Conservation (phyloP, 1,140 invertebrate species). For the Parapsyche elsis region DNA sequence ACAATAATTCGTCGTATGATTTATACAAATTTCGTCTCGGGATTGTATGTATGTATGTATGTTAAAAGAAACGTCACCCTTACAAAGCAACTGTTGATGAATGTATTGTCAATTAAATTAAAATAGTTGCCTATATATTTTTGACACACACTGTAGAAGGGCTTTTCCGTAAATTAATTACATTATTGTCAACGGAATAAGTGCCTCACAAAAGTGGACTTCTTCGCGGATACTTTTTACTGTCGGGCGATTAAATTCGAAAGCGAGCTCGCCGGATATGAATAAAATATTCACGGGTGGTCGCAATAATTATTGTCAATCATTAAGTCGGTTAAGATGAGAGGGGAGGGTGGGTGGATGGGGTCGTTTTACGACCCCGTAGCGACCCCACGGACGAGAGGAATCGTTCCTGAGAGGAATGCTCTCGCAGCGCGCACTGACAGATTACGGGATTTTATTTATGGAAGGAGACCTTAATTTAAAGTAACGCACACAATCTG, state of each 20-base stretch:
- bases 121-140: no score
- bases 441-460: constrained; percentile 54
- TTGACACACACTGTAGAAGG: no score
- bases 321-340: constrained; percentile 34
- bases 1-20: no score
- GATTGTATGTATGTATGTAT: no score
- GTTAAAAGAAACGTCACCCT: no score
- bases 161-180: no score
- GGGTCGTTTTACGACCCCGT: constrained; percentile 13
- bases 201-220: background rate
- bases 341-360: background rate
- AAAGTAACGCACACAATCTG: constrained; percentile 38
- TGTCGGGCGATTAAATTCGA: constrained; percentile 4
- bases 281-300: constrained; percentile 39
- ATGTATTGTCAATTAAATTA: no score
- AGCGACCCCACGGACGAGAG: background rate
- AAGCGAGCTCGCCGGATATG: background rate
- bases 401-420: constrained; percentile 27
- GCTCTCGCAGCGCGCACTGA: constrained; percentile 31
- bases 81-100: no score
- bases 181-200: background rate
- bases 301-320: constrained; percentile 47
- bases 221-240: background rate
- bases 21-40: no score
- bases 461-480: constrained; percentile 49